These are phyloP conservation scores for Pteronotus mesoamericanus DNA, from an alignment of 2,797 vertebrate species.

Conservation along the genomic window DNA sequence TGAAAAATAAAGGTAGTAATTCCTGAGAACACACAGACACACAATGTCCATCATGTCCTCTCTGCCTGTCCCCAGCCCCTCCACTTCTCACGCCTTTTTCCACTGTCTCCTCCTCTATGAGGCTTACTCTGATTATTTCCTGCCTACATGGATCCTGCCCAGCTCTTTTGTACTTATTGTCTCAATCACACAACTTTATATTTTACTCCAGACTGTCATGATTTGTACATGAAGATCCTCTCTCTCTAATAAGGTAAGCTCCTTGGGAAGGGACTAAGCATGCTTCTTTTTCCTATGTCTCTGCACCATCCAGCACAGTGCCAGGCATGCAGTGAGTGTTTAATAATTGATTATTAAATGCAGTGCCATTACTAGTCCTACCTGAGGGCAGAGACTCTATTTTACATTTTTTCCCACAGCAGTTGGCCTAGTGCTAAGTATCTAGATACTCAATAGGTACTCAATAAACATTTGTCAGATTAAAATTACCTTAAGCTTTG, in stretches of 20 bases:
- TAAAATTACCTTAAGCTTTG: not conserved
- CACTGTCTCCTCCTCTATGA: not conserved
- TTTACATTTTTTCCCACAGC: not conserved
- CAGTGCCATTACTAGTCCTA: not conserved
- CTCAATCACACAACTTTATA: not conserved
- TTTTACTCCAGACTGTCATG: not conserved
- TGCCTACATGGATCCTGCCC: not conserved
- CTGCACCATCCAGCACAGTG: not conserved
- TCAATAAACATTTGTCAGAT: not conserved
- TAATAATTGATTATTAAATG: slow-evolving; percentile 15
- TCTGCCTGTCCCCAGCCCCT: not conserved
- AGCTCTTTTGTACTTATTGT: not conserved
- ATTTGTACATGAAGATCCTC: not conserved
- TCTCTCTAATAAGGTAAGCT: not conserved
- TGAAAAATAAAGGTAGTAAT: not conserved
- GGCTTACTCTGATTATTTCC: not conserved
- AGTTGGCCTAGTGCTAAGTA: not conserved
- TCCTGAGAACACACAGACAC: not conserved
- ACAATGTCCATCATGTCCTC: not conserved
- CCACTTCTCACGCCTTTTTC: not conserved
- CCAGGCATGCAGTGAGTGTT: not conserved
- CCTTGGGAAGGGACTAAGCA: not conserved
- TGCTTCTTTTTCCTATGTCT: not conserved
- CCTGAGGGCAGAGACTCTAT: not conserved
- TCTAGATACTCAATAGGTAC: not conserved